Evolutionary conservation across 2,113 vertebrate genomes (phyloP), one percentile per base, ranked within the genome.

Genomic region (Poecile atricapillus): DNA sequence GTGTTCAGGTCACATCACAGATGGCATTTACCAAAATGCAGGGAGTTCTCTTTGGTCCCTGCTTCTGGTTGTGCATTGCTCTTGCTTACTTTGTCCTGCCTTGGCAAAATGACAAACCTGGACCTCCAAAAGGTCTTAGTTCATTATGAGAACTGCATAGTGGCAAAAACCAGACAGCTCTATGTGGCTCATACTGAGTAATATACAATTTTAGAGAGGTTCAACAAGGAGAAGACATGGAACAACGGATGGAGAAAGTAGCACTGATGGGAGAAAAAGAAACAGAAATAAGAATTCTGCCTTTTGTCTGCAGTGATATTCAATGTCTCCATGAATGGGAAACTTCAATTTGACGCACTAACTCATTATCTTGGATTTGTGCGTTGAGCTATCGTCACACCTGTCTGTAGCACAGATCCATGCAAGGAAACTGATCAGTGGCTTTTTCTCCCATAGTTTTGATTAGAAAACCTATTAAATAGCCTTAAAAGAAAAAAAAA

Each of bases 191-290:
- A 67, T 6, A 71, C 4, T 6, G 46, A 90, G 41, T 39, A 84
- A 95, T 70, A 47, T 2, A 69, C 0, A 1, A 47, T 62, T 59
- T 78, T 0, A 63, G 65, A 59, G 2, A 3, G 17, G 20, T 65
- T 7, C 28, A 70, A 18, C 0, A 0, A 87, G 23, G 4, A 89
- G 27, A 35, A 83, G 67, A 60, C 12, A 21, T 11, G 24, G 50
- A 83, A 60, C 5, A 60, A 52, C 9, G 33, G 17, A 50, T 58
- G 33, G 13, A 80, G 41, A 20, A 77, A 67, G n/a, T 19, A 84
- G 35, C 47, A 74, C 47, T 46, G 23, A 70, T 10, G 9, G 23
- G 25, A 74, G 13, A 13, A 25, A 77, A 8, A 63, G n/a, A 83
- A 82, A 62, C 0, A 69, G 13, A 74, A 81, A 25, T 9, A 84